Evolutionary conservation across 2,888 invertebrate species (phyloP), one percentile per base, ranked within the genome.

Genomic region (Latrodectus elegans): DNA sequence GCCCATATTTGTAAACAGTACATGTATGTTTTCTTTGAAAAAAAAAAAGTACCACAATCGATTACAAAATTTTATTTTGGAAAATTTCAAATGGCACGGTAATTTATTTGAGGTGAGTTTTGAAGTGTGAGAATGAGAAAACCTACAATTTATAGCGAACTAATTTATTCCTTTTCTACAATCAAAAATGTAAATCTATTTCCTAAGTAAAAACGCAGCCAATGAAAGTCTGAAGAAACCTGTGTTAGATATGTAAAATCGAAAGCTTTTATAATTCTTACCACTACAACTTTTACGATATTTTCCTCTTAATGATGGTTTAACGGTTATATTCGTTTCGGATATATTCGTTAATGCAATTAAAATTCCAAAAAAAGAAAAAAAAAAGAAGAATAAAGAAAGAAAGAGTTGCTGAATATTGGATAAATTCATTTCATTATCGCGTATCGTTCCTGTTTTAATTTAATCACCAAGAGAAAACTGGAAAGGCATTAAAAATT

Each of bases 401-500:
- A 11, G 60, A 60, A 60, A 11, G 12, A 12, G n/a, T 60, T 60
- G 12, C 60, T 15, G 60, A 60, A 60, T 60, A 60, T 60, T 15
- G 60, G n/a, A 60, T 60, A 60, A 60, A 60, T 60, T 60, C 60
- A 60, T 38, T 60, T 22, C 75, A 71, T 71, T 71, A 71, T 71
- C 71, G 38, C 51, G 15, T 51, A 49, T 71, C 38, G 75, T 17
- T 65, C 65, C 60, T 60, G 60, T 64, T 60, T 60, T 60, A 75
- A 75, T 75, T 75, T 22, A 75, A 75, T 75, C 75, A 60, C 53
- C 38, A 75, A 26, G 15, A 12, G 12, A n/a, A 14, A 17, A 8
- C 38, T 17, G n/a, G 14, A 51, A 64, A 51, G 51, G 49, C 67
- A 77, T 77, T 65, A 65, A 77, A 77, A 77, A 67, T 77, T 77